Percentiles rank a stretch among this genome's conserved stretches.
Evolutionary conservation across 1,140 invertebrate species (phyloP).

Genomic region (Caenorhabditis remanei): DNA sequence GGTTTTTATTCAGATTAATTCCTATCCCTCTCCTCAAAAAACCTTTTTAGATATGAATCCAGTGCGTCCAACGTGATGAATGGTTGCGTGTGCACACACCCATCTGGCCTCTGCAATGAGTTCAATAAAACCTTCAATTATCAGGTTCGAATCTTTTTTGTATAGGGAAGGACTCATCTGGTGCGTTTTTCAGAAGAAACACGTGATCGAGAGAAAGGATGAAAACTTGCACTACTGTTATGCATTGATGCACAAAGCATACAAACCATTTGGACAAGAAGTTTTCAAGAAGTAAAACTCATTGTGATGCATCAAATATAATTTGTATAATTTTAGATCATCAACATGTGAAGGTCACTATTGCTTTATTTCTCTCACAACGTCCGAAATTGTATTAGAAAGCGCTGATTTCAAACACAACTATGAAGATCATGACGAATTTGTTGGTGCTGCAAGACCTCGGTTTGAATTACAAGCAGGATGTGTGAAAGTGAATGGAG

Average conservation of each 20-base stretch:
- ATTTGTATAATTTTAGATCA: slow-evolving; percentile 69
- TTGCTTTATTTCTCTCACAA: slow-evolving; percentile 76
- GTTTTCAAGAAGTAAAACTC: slow-evolving; percentile 74
- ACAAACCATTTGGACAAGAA: slow-evolving; percentile 72
- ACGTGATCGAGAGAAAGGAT: slow-evolving; percentile 71
- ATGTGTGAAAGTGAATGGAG: slow-evolving; percentile 77
- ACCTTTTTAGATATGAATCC: slow-evolving; percentile 72
- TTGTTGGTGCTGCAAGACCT: slow-evolving; percentile 68
- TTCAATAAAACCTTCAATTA: slow-evolving; percentile 72
- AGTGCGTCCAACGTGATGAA: slow-evolving; percentile 69
- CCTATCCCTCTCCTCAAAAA: neutral
- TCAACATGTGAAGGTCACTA: slow-evolving; percentile 77
- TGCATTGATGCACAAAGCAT: slow-evolving; percentile 70
- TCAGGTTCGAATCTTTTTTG: slow-evolving; percentile 64
- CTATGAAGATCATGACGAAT: slow-evolving; percentile 70
- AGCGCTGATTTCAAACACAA: slow-evolving; percentile 69
- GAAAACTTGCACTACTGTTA: slow-evolving; percentile 77
- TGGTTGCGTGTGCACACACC: slow-evolving; percentile 76
- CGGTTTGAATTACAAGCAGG: slow-evolving; percentile 75
- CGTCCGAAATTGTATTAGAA: slow-evolving; percentile 74
- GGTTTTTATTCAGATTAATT: neutral
- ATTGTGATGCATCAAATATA: neutral
- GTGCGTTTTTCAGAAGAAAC: slow-evolving; percentile 63
- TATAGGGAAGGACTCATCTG: neutral
- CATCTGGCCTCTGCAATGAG: slow-evolving; percentile 74